These are phyloP conservation scores for Telmatherina bonti DNA, from an alignment of 2,797 vertebrate genomes.

Conservation along the genomic window DNA sequence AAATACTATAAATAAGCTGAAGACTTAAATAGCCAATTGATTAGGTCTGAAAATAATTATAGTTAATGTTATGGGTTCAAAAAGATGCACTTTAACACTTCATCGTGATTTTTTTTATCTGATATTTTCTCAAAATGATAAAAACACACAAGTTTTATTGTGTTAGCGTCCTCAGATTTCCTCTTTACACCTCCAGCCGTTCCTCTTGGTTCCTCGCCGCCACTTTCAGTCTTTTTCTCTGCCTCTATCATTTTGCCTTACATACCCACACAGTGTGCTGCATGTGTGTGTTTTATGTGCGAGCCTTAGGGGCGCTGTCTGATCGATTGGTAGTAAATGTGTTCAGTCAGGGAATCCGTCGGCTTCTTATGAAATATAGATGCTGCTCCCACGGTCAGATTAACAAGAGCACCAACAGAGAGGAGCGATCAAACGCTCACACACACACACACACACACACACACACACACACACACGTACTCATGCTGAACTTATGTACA, in stretches of 20 bases:
- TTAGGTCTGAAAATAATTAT: not conserved
- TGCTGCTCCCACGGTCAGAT: conserved; percentile 81
- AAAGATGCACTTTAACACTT: not conserved
- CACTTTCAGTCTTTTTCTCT: conserved; percentile 31
- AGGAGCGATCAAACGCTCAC: conserved; percentile 35
- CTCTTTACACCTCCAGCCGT: not conserved
- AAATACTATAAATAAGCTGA: not conserved
- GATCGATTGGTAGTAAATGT: conserved; percentile 85
- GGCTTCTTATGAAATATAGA: conserved; percentile 85
- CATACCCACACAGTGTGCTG: conserved; percentile 24
- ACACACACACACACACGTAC: not conserved
- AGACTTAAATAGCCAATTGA: not conserved
- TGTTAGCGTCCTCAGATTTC: conserved; percentile 7
- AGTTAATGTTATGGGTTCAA: not conserved
- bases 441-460: conserved; percentile 21
- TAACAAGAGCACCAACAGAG: conserved; percentile 70
- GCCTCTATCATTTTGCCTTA: conserved; percentile 21
- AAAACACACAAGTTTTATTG: conserved; percentile 15
- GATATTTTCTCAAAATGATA: not conserved
- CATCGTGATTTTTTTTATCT: not conserved
- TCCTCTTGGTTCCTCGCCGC: conserved; percentile 29
- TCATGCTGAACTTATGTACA: not conserved
- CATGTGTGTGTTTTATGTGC: conserved; percentile 46
- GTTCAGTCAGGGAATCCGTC: conserved; percentile 82
- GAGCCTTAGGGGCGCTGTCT: conserved; percentile 65